Conservation (phyloP, 2,113 vertebrate genomes). For the Chamaea fasciata region DNA sequence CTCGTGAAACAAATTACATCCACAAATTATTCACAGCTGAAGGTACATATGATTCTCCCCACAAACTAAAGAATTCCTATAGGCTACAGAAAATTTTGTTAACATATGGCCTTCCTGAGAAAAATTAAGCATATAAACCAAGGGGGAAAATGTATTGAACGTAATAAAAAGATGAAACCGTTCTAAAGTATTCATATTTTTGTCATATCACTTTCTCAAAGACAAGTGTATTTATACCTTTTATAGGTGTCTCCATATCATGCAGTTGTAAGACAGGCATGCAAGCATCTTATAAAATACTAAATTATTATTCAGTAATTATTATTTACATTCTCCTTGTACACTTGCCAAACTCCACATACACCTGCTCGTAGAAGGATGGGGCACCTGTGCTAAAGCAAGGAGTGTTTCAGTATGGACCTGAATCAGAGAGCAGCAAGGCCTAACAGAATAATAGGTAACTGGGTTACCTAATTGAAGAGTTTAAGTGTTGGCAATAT, state of each 20-base stretch:
- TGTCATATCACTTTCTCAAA: not conserved
- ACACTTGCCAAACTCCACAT: not conserved
- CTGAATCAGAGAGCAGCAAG: not conserved
- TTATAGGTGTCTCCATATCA: not conserved
- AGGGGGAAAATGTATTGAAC: not conserved
- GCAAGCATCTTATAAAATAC: not conserved
- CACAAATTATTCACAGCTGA: not conserved
- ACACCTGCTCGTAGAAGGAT: not conserved
- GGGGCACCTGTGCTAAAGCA: not conserved
- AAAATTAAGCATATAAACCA: not conserved
- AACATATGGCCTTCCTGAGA: not conserved
- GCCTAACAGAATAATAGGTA: not conserved
- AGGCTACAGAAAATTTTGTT: not conserved
- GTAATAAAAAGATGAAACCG: not conserved
- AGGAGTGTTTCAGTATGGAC: not conserved
- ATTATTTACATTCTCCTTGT: not conserved
- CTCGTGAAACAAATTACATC: not conserved
- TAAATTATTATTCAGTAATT: not conserved
- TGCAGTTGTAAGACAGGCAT: not conserved
- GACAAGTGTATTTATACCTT: not conserved
- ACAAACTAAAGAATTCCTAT: not conserved
- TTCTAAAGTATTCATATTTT: not conserved
- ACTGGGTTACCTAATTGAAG: not conserved
- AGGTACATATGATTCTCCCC: not conserved
- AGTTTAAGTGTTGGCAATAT: slow-evolving; percentile 12